Evolutionary conservation across 2,797 vertebrate genomes (phyloP), one percentile per base, ranked within the genome.

Genomic region (Gouania willdenowi): DNA sequence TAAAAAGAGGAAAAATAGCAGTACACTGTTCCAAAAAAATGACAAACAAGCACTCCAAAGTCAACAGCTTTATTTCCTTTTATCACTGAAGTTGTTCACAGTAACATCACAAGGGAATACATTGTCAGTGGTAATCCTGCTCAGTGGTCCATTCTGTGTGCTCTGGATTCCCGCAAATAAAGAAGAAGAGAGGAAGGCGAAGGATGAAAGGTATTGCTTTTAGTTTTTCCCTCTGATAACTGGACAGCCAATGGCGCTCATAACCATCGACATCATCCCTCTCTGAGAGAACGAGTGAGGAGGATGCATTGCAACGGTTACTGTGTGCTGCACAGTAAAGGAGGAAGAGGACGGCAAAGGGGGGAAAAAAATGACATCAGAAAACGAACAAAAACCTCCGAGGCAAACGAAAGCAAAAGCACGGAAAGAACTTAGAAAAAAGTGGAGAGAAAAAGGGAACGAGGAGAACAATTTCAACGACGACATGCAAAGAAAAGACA

Each of bases 1-100:
- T n/a, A n/a, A n/a, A n/a, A n/a, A n/a, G n/a, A n/a, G n/a, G n/a
- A n/a, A n/a, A n/a, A n/a, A n/a, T n/a, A n/a, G n/a, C n/a, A n/a
- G n/a, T n/a, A n/a, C n/a, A n/a, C n/a, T n/a, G n/a, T n/a, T n/a
- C n/a, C n/a, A n/a, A n/a, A n/a, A n/a, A n/a, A n/a, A n/a, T n/a
- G n/a, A n/a, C n/a, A n/a, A n/a, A n/a, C n/a, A 20, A 38, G 69
- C 38, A 62, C 43, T 57, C 44, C 61, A 88, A 89, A 91, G 88
- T 87, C 89, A 92, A 94, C 90, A 90, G 91, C 87, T 96, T 95
- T 95, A 95, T 95, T 94, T 90, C 87, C 78, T 92, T n/a, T 91
- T 82, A 89, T 93, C 92, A 93, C 87, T 91, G 88, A 91, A 90
- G 90, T 91, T 87, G 90, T 91, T 95, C 94, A 95, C 93, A 95